phyloP scores from a whole-genome alignment of 2,888 invertebrate genomes.

The Eremobia ochroleuca region DNA sequence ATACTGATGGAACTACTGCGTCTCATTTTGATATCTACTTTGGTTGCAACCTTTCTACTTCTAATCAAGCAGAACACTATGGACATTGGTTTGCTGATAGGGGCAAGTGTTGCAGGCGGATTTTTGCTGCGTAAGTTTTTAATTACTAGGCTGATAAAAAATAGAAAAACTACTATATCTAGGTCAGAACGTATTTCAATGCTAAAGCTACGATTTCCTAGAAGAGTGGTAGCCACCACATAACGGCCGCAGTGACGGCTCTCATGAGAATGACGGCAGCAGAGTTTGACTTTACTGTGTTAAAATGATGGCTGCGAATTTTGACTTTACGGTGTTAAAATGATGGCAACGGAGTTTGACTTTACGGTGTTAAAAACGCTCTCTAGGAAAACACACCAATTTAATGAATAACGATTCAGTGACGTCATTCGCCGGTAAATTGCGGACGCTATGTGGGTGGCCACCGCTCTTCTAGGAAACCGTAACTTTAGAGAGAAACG shows the following conservation, averaged over 20 bases:
- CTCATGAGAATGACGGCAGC: not conserved
- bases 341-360: not conserved
- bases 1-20: conserved; percentile 81
- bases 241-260: not conserved
- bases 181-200: not conserved
- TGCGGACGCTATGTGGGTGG: not conserved
- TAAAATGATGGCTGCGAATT: not conserved
- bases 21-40: conserved; percentile 74
- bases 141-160: not conserved
- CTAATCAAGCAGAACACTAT: conserved; percentile 87
- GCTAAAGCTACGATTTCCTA: too few relatives aligned
- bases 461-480: not conserved
- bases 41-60: conserved; percentile 79
- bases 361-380: not conserved
- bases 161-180: not conserved
- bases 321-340: not conserved
- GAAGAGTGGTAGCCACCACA: not conserved
- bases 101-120: conserved; percentile 84
- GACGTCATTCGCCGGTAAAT: not conserved
- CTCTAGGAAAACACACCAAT: not conserved
- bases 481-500: not conserved
- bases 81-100: conserved; percentile 87
- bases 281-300: not conserved
- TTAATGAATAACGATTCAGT: not conserved
- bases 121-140: conserved; percentile 82